Conservation (phyloP, 2,888 invertebrate species). For the Caenorhabditis angaria region DNA sequence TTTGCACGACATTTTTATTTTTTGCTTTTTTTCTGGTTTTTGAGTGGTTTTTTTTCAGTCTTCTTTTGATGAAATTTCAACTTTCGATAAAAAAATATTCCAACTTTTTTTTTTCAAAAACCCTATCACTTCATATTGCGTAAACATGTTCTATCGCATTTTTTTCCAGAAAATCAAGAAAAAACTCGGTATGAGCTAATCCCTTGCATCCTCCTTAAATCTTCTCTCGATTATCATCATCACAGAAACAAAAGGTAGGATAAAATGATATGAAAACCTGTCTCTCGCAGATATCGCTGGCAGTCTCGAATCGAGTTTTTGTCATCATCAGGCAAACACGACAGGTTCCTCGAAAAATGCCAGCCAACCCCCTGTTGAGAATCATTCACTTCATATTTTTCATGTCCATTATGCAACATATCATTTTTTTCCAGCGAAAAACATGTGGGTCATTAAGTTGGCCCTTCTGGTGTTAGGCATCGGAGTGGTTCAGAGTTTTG, state of each 20-base stretch:
- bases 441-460: background rate
- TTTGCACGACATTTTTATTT: too few relatives aligned
- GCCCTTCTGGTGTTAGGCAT: background rate
- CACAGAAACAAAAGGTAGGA: background rate
- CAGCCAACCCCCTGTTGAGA: background rate
- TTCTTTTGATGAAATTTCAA: too few relatives aligned
- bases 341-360: background rate
- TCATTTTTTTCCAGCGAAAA: too few relatives aligned
- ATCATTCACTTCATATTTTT: background rate
- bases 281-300: background rate
- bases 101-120: too few relatives aligned
- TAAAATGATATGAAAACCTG: background rate
- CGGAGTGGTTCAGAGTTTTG: background rate
- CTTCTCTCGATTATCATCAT: background rate
- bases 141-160: too few relatives aligned
- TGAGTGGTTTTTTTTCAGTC: too few relatives aligned
- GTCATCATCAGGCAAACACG: background rate
- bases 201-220: background rate
- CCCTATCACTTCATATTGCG: too few relatives aligned
- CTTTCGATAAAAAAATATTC: too few relatives aligned
- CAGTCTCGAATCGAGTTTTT: conserved; percentile 6
- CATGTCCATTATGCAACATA: conserved; percentile 1
- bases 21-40: too few relatives aligned
- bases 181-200: background rate
- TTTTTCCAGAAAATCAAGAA: background rate